Evolutionary conservation across 1,140 invertebrate genomes (phyloP).

Genomic region (Plodia interpunctella): DNA sequence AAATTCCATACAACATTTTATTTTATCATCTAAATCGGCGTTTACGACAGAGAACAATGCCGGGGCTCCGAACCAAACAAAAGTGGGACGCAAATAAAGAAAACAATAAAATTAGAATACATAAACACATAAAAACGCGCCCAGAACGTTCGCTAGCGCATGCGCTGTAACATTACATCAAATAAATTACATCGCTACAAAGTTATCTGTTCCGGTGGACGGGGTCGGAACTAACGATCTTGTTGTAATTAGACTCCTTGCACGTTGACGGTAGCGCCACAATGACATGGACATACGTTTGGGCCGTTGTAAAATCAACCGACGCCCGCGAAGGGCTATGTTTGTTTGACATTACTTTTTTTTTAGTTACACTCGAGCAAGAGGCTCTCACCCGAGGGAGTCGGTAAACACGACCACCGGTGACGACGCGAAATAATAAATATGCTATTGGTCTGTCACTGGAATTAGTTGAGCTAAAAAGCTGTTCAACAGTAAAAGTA

Average conservation of each 20-base stretch:
- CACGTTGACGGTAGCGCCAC: constrained; percentile 23
- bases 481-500: no score
- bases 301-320: constrained; percentile 22
- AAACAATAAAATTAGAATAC: constrained; percentile 77
- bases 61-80: constrained; percentile 67
- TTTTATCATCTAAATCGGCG: constrained; percentile 75
- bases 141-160: constrained; percentile 59
- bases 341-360: constrained; percentile 22
- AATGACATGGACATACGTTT: constrained; percentile 24
- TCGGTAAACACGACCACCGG: constrained; percentile 3
- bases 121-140: constrained; percentile 74
- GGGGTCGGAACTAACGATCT: constrained; percentile 25
- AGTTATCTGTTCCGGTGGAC: constrained; percentile 5
- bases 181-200: constrained; percentile 35
- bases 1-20: constrained; percentile 73
- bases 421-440: background rate
- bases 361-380: constrained; percentile 13
- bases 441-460: background rate
- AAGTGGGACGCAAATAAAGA: constrained; percentile 77
- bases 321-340: constrained; percentile 25
- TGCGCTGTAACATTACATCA: constrained; percentile 48
- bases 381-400: background rate
- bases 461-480: no score
- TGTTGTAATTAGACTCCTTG: constrained; percentile 26
- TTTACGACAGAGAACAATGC: constrained; percentile 74